Percentiles rank a stretch among this genome's conserved stretches.
Conservation (phyloP, 2,888 invertebrate species). For the Cyrtodaria siliqua region DNA sequence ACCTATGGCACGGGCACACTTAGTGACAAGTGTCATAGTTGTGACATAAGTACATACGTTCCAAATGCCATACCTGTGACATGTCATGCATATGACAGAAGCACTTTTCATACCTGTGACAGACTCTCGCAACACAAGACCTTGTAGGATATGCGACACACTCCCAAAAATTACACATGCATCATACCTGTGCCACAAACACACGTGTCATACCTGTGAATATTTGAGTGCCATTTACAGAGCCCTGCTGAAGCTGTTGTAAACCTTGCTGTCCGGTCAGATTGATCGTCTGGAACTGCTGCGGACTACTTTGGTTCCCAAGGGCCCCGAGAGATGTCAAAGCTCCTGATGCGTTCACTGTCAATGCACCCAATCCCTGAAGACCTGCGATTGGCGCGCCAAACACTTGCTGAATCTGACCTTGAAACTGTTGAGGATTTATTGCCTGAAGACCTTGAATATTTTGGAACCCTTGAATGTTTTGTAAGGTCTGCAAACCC, state of each 20-base stretch:
- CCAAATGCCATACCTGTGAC: no score
- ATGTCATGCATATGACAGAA: no score
- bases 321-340: slow-evolving; percentile 26
- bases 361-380: slow-evolving; percentile 50
- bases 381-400: slow-evolving; percentile 45
- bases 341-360: slow-evolving; percentile 41
- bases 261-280: slow-evolving; percentile 46
- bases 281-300: slow-evolving; percentile 43
- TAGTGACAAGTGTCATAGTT: no score
- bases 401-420: slow-evolving; percentile 66
- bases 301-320: slow-evolving; percentile 39
- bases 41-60: no score
- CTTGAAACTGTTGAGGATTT: slow-evolving; percentile 75
- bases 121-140: no score
- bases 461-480: slow-evolving; percentile 71
- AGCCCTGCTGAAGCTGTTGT: slow-evolving; percentile 48
- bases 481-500: slow-evolving; percentile 73
- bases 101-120: no score
- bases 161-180: no score
- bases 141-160: no score
- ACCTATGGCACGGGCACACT: no score
- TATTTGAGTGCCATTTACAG: slow-evolving; percentile 45
- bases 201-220: slow-evolving; percentile 41
- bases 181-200: no score
- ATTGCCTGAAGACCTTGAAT: slow-evolving; percentile 72